phyloP scores from a whole-genome alignment of 2,888 invertebrate species.

The Ennomos erosarius region DNA sequence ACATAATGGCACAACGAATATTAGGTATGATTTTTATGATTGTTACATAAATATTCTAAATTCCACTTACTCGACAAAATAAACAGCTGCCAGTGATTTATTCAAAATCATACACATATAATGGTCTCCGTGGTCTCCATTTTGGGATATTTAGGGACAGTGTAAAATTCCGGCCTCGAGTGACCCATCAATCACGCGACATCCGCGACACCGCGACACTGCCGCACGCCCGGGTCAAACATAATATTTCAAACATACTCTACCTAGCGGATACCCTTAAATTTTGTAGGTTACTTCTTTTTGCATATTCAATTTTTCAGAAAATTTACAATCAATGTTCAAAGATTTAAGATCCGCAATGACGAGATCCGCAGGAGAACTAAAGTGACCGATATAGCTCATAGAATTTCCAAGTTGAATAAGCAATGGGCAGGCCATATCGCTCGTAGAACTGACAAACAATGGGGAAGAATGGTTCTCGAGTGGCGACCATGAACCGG shows the following conservation, averaged over 20 bases:
- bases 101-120: constrained; percentile 15
- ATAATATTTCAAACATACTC: constrained; percentile 18
- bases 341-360: too few relatives aligned
- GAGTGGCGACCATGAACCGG: too few relatives aligned
- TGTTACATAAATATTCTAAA: too few relatives aligned
- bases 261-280: constrained; percentile 10
- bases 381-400: too few relatives aligned
- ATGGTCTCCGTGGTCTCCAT: constrained; percentile 3
- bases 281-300: constrained; percentile 12
- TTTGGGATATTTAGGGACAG: constrained; percentile 14
- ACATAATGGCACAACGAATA: too few relatives aligned
- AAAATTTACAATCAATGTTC: too few relatives aligned
- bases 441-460: too few relatives aligned
- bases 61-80: not conserved
- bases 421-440: too few relatives aligned
- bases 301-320: not conserved
- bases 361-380: too few relatives aligned
- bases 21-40: too few relatives aligned
- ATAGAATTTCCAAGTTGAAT: too few relatives aligned
- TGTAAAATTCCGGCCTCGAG: constrained; percentile 20
- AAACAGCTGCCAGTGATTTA: constrained; percentile 12
- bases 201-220: constrained; percentile 14
- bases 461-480: too few relatives aligned
- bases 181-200: constrained; percentile 24
- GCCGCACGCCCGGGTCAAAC: constrained; percentile 5